phyloP scores from a whole-genome alignment of 2,888 invertebrate species.

The Mycogona germanica region DNA sequence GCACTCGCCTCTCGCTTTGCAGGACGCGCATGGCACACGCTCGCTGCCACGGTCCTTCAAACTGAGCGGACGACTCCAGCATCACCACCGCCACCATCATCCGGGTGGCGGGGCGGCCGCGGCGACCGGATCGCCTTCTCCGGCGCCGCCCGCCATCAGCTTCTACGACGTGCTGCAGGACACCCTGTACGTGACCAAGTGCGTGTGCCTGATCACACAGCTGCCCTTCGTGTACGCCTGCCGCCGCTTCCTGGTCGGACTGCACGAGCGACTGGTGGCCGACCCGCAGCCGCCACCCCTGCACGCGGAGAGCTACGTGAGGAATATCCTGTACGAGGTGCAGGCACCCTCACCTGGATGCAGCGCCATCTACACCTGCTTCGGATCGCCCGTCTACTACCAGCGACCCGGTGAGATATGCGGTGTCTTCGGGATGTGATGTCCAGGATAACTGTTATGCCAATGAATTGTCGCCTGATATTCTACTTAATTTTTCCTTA shows the following conservation, averaged over 20 bases:
- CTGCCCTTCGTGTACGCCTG: conserved; percentile 80
- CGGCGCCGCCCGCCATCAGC: conserved; percentile 43
- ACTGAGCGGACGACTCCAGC: conserved; percentile 39
- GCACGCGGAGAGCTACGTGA: conserved; percentile 83
- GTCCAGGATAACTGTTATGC: not conserved
- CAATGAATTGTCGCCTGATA: too few species aligned
- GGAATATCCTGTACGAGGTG: conserved; percentile 89
- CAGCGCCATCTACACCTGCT: conserved; percentile 54
- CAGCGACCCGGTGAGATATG: conserved; percentile 26
- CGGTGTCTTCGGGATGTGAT: not conserved
- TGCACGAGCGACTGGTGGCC: conserved; percentile 55
- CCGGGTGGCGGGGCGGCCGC: too few species aligned
- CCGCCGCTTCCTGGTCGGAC: conserved; percentile 70
- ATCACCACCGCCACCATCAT: conserved; percentile 10
- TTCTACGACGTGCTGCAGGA: conserved; percentile 84
- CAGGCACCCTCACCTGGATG: conserved; percentile 79
- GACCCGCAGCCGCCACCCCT: conserved; percentile 29
- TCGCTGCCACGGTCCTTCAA: conserved; percentile 84
- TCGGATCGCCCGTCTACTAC: conserved; percentile 30
- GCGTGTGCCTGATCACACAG: conserved; percentile 83
- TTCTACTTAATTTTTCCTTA: not conserved
- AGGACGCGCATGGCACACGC: conserved; percentile 43
- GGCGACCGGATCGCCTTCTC: conserved; percentile 26
- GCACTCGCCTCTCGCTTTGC: not conserved
- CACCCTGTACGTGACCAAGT: conserved; percentile 88